phyloP scores from a whole-genome alignment of 2,797 vertebrate species.

The Emys orbicularis region DNA sequence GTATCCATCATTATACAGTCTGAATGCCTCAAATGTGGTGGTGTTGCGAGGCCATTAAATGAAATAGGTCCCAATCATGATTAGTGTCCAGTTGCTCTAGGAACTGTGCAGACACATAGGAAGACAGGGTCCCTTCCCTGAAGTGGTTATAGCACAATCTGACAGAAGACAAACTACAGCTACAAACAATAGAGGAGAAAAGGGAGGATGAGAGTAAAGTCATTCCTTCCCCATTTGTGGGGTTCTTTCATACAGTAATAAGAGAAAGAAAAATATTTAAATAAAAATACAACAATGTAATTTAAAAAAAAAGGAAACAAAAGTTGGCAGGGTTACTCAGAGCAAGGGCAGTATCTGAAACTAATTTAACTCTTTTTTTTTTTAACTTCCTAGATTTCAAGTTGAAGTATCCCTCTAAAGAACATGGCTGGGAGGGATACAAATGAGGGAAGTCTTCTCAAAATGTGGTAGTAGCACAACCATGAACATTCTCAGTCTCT shows the following conservation, averaged over 20 bases:
- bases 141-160: not conserved
- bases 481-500: not conserved
- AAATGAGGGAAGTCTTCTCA: not conserved
- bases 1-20: not conserved
- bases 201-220: not conserved
- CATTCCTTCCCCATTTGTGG: not conserved
- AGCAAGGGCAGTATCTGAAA: not conserved
- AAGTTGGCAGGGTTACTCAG: not conserved
- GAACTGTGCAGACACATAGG: constrained; percentile 8
- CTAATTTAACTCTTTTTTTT: not conserved
- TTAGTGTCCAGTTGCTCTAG: not conserved
- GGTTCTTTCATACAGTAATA: not conserved
- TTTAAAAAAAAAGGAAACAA: not conserved
- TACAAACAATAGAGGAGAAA: not conserved
- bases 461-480: not conserved
- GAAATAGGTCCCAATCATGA: not conserved
- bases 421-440: not conserved
- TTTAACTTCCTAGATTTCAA: not conserved
- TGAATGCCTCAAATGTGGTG: not conserved
- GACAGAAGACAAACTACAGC: not conserved
- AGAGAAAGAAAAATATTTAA: not conserved
- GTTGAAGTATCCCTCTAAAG: not conserved
- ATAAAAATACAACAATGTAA: not conserved
- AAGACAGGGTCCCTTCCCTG: not conserved
- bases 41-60: not conserved